Evolutionary conservation across 2,888 invertebrate genomes (phyloP).

Genomic region (Drosophila atripex): DNA sequence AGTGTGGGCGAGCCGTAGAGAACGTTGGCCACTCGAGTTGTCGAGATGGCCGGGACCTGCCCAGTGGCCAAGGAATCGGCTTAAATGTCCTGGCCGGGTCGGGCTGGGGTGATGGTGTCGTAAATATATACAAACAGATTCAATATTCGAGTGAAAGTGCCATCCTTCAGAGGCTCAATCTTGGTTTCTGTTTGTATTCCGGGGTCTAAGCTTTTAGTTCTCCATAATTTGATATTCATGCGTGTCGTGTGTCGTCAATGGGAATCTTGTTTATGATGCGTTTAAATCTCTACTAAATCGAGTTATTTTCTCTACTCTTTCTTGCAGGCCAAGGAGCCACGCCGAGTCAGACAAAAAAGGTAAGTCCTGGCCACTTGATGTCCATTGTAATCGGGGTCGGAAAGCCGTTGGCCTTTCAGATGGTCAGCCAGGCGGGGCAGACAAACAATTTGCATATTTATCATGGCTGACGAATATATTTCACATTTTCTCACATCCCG

Average conservation of each 20-base stretch:
- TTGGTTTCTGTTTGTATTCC: conserved; percentile 31
- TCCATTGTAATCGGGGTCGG: conserved; percentile 38
- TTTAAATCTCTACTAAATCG: conserved; percentile 57
- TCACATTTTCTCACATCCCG: conserved; percentile 3
- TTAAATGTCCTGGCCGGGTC: conserved; percentile 47
- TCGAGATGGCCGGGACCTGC: conserved; percentile 22
- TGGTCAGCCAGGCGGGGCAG: conserved; percentile 19
- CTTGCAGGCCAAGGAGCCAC: conserved; percentile 47
- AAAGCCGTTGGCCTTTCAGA: conserved; percentile 5
- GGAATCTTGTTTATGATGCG: conserved; percentile 57
- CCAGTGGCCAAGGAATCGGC: conserved; percentile 33
- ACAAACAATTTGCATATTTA: conserved; percentile 47
- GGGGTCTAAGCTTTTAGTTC: conserved; percentile 62
- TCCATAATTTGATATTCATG: conserved; percentile 71
- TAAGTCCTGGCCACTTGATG: conserved; percentile 40
- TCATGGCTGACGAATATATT: conserved; percentile 37
- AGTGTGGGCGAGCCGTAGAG: conserved; percentile 22
- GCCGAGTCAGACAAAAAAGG: conserved; percentile 21
- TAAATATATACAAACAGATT: conserved; percentile 72
- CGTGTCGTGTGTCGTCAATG: conserved; percentile 52
- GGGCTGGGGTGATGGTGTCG: conserved; percentile 28
- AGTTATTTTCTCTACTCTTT: conserved; percentile 14
- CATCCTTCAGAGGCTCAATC: conserved; percentile 4
- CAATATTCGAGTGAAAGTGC: conserved; percentile 54
- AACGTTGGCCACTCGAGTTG: conserved; percentile 34